Percentiles rank a stretch among this genome's conserved stretches.
Evolutionary conservation across 2,113 vertebrate genomes (phyloP).

Genomic region (Merops nubicus): DNA sequence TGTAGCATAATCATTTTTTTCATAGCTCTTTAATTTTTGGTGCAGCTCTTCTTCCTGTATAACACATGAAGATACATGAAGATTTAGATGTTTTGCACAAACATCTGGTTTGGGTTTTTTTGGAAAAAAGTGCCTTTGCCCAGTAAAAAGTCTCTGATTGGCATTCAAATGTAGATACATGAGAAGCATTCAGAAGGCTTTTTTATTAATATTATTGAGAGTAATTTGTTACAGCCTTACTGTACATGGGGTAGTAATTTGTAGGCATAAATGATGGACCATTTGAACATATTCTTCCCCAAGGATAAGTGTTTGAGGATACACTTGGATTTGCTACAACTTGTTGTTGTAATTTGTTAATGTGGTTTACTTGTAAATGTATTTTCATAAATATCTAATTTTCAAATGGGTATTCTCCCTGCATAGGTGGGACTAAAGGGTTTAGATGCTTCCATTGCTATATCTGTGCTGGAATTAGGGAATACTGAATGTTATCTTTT

Average conservation of each 20-base stretch:
- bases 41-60: not conserved
- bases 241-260: not conserved
- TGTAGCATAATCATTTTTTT: not conserved
- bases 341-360: not conserved
- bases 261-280: not conserved
- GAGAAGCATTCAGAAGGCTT: not conserved
- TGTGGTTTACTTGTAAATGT: not conserved
- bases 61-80: not conserved
- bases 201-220: not conserved
- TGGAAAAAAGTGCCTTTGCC: not conserved
- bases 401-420: not conserved
- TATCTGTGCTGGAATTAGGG: not conserved
- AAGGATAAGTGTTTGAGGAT: not conserved
- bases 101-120: not conserved
- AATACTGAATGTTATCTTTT: not conserved
- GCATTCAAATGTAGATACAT: not conserved
- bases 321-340: not conserved
- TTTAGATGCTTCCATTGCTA: not conserved
- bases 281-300: not conserved
- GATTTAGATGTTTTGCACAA: not conserved
- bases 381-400: not conserved
- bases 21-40: not conserved
- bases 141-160: not conserved
- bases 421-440: not conserved
- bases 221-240: not conserved